Evolutionary conservation across 1,140 invertebrate genomes (phyloP), one percentile per base, ranked within the genome.

Genomic region (Drosophila sp.): DNA sequence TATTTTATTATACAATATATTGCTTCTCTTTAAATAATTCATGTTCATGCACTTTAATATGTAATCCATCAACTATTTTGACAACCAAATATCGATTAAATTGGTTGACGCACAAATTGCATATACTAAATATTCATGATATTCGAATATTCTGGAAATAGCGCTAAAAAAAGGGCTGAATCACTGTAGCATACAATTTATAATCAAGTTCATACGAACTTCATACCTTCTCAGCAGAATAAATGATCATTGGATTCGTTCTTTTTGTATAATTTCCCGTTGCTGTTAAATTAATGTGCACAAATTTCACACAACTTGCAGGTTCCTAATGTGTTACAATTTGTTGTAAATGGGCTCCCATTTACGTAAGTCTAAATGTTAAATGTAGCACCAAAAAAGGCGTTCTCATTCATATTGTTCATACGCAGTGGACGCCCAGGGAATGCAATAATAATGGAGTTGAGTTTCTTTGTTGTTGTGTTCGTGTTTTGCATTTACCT

Each of bases 301-400:
- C 73, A 66, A 63, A 77, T 74, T 21, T 21, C 21, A 21, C 21
- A 36, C 62, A 70, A 63, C 61, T 71, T 66, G 64, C 11, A 21
- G 13, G 18, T 32, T 48, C 5, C 41, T 82, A 82, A 82, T 78
- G 74, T 81, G 61, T 29, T 59, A 59, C 71, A 78, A 82, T 78
- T 82, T 78, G 57, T 62, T 71, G 65, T 50, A 82, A 82, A 82
- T 82, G 74, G 62, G 36, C 38, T 38, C 59, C 53, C 79, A 67
- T 57, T 65, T 43, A 45, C 57, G 27, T 32, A 45, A 61, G 27
- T 32, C 58, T 32, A 34, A 71, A 71, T 14, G 41, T 50, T 29
- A 41, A 66, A 61, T 50, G 59, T 62, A 38, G 46, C 34, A 16
- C 16, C 16, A 66, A 66, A 67, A 72, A 58, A 4, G 62, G 51